Percentiles rank a stretch among this genome's conserved stretches.
These are phyloP conservation scores for Pogonocichla stellata DNA, from an alignment of 2,113 vertebrate species.

Conservation along the genomic window DNA sequence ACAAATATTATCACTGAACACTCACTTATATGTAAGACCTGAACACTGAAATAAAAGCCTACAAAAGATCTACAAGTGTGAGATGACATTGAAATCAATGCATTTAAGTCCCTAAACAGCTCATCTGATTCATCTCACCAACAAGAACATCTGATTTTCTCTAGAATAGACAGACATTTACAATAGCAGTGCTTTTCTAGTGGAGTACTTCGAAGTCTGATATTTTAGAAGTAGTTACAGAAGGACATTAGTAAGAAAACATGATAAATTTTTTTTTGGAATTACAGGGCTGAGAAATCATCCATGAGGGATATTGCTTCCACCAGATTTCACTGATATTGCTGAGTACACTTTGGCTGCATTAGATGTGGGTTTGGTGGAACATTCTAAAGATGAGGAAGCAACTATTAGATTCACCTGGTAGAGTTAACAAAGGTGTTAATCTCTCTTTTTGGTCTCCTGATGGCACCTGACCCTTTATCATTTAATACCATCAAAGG, in stretches of 20 bases:
- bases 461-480: not conserved
- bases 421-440: not conserved
- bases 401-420: not conserved
- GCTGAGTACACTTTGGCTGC: not conserved
- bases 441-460: not conserved
- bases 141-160: not conserved
- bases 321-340: not conserved
- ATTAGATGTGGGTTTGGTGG: not conserved
- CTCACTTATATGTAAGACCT: not conserved
- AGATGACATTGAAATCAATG: not conserved
- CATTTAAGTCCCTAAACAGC: not conserved
- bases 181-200: not conserved
- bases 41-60: not conserved
- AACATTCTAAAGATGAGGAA: not conserved
- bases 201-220: not conserved
- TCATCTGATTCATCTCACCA: constrained; percentile 10
- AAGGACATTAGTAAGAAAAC: not conserved
- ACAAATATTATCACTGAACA: constrained; percentile 14
- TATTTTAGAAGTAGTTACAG: not conserved
- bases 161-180: not conserved
- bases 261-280: not conserved
- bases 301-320: not conserved
- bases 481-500: not conserved
- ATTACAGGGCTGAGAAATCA: not conserved
- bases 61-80: not conserved